A percentile compares a stretch with the other conserved stretches of the same genome.
Conservation (phyloP, 2,888 invertebrate genomes). For the Erynnis tages region DNA sequence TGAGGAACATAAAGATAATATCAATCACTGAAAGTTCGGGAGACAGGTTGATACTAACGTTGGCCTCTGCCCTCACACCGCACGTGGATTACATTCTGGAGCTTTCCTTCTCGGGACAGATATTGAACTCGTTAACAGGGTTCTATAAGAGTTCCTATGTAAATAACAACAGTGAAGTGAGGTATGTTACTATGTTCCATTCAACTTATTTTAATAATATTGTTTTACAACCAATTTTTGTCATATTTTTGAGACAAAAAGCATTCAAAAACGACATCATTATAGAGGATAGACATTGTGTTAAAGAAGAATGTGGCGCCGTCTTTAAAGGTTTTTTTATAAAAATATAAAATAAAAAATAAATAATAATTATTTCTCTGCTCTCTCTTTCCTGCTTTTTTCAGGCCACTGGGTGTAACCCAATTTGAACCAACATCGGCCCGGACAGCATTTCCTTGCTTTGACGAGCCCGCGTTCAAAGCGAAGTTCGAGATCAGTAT, state of each 20-base stretch:
- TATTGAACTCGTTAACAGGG: constrained; percentile 83
- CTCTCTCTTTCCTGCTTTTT: too few relatives aligned
- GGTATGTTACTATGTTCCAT: constrained; percentile 61
- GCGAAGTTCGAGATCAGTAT: constrained; percentile 88
- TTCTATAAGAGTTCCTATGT: constrained; percentile 85
- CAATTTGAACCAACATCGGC: constrained; percentile 85
- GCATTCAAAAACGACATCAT: too few relatives aligned
- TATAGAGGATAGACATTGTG: too few relatives aligned
- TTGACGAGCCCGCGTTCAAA: constrained; percentile 89
- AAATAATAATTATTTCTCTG: too few relatives aligned
- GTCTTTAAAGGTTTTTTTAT: too few relatives aligned
- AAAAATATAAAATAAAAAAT: too few relatives aligned
- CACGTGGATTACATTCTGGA: constrained; percentile 79
- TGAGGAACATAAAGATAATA: constrained; percentile 57
- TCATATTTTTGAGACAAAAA: too few relatives aligned
- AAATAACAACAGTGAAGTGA: constrained; percentile 62
- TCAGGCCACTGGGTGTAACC: constrained; percentile 83
- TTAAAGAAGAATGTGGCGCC: too few relatives aligned
- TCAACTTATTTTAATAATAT: too few relatives aligned
- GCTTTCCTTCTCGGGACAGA: constrained; percentile 76
- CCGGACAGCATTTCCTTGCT: constrained; percentile 86
- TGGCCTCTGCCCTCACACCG: constrained; percentile 63
- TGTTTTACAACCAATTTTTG: too few relatives aligned
- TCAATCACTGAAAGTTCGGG: constrained; percentile 55
- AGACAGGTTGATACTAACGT: constrained; percentile 56